Base-by-base conservation (phyloP, 2,888 invertebrate species). In the Leptodirus hochenwartii region DNA sequence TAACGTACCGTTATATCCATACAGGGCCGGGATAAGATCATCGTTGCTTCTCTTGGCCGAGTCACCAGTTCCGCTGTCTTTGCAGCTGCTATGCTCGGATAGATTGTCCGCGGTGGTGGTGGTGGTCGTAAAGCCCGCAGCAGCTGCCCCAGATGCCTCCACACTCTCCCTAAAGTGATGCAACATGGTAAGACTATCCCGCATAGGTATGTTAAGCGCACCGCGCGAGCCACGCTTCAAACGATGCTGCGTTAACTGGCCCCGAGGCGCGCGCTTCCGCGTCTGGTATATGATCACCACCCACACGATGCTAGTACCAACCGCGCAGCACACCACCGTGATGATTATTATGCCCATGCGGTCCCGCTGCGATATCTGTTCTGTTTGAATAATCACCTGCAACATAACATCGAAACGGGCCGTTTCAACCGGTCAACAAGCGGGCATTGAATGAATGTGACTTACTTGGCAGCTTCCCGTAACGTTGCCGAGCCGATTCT, bases 261-360 rank as follows among this genome's bases (percentile, higher is more conserved):
- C n/a, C n/a, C n/a, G n/a, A n/a, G n/a, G n/a, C n/a, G n/a, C n/a
- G 17, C 69, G 66, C 53, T 75, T 72, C 37, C 82, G 63, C 4
- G 84, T 81, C 47, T 81, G 78, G 53, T 84, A 85, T 44, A 87
- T 85, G 37, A 88, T 82, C 31, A 85, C 74, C 27, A 88, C 84
- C 88, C 90, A 90, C 30, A 87, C 71, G 10, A 84, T 66, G 2
- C 87, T 85, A 5, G 88, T 90, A n/a, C 78, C 75, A 10, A 91
- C 81, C 30, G 88, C 79, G 56, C 88, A 84, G 53, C 84, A 82
- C 22, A 87, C 82, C 1, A 85, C 78, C 3, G 84, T 82, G 41
- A 91, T 84, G 46, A 90, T 73, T 41, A 88, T 78, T 38, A 90
- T 76, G 30, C 87, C 84, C 34, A 81, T 69, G 58, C 81, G 79